Percentiles rank a stretch among this genome's conserved stretches.
Evolutionary conservation across 2,113 vertebrate genomes (phyloP).

Genomic region (Anhinga anhinga): DNA sequence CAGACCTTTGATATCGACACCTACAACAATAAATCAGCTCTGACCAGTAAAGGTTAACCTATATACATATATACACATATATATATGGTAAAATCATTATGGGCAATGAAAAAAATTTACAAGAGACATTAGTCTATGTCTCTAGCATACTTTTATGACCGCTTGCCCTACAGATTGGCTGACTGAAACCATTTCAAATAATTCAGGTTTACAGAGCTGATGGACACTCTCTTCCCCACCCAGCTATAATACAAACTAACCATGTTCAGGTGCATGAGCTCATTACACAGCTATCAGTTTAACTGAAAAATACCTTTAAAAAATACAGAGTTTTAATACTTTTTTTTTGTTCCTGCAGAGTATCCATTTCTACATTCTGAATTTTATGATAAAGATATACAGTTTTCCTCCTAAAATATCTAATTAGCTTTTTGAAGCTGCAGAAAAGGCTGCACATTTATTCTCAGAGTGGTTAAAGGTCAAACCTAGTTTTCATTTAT

Average conservation of each 20-base stretch:
- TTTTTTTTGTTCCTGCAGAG: not conserved
- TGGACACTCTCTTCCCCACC: not conserved
- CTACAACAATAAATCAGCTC: conserved; percentile 24
- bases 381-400: not conserved
- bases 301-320: not conserved
- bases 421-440: not conserved
- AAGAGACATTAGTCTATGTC: not conserved
- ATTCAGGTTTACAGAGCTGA: not conserved
- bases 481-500: not conserved
- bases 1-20: conserved; percentile 15
- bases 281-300: not conserved
- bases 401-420: not conserved
- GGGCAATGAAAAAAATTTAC: not conserved
- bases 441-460: not conserved
- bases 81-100: conserved; percentile 40
- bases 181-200: not conserved
- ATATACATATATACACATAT: not conserved
- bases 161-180: not conserved
- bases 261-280: not conserved
- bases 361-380: not conserved
- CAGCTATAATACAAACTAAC: not conserved
- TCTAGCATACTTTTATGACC: not conserved
- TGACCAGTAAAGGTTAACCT: not conserved
- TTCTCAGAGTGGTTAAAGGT: not conserved
- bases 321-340: not conserved